These are phyloP conservation scores for Cervus canadensis DNA, from an alignment of 2,113 vertebrate species.

Conservation along the genomic window DNA sequence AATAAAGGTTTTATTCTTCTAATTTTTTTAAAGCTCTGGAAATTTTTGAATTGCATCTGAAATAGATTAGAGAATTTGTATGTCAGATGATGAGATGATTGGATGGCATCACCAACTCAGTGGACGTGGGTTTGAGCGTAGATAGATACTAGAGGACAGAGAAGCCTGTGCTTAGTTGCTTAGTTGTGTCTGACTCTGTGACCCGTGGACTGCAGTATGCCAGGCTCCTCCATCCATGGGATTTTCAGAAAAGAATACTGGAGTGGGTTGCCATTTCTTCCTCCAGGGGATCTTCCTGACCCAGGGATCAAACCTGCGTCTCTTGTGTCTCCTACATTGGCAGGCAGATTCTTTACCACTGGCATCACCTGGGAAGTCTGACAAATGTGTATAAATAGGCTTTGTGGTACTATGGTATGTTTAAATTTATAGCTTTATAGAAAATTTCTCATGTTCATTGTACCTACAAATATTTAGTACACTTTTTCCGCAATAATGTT, in stretches of 20 bases:
- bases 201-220: not conserved
- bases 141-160: not conserved
- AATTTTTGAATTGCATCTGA: not conserved
- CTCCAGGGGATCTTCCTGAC: not conserved
- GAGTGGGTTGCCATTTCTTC: not conserved
- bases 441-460: not conserved
- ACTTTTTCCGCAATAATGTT: not conserved
- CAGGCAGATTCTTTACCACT: not conserved
- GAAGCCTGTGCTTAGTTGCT: not conserved
- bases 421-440: not conserved
- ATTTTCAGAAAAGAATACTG: not conserved
- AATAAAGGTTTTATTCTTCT: slow-evolving; percentile 53
- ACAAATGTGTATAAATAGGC: not conserved
- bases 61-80: slow-evolving; percentile 5
- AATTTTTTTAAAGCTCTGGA: not conserved
- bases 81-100: not conserved
- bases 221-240: not conserved
- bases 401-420: not conserved
- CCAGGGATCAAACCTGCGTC: not conserved
- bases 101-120: not conserved
- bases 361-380: not conserved
- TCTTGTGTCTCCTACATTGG: not conserved
- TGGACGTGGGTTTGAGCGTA: not conserved
- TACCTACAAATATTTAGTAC: not conserved
- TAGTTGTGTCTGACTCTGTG: not conserved